These are phyloP conservation scores for Nomada goodeniana DNA, from an alignment of 2,888 invertebrate genomes.

Conservation along the genomic window DNA sequence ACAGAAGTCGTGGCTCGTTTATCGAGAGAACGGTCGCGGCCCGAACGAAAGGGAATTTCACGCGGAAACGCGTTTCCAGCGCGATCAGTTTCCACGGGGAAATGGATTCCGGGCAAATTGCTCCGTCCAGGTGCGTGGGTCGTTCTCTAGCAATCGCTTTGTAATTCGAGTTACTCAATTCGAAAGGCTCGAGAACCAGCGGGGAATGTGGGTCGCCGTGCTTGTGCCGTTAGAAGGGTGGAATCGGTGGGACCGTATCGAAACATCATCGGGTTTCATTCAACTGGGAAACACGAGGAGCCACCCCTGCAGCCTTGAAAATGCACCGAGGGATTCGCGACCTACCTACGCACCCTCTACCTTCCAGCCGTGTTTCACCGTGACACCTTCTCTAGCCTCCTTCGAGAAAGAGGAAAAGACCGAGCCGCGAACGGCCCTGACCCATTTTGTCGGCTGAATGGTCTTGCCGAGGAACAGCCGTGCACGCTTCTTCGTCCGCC, in stretches of 20 bases:
- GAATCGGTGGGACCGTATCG: constrained; percentile 31
- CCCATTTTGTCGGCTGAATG: constrained; percentile 74
- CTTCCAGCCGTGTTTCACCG: constrained; percentile 13
- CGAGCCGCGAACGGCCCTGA: constrained; percentile 70
- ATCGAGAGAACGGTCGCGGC: not conserved
- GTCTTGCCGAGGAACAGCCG: constrained; percentile 47
- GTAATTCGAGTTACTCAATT: constrained; percentile 46
- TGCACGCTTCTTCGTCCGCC: constrained; percentile 39
- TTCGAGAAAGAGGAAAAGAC: constrained; percentile 69
- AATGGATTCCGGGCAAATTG: constrained; percentile 24
- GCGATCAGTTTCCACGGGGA: constrained; percentile 30
- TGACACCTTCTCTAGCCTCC: constrained; percentile 55
- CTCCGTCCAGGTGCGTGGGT: constrained; percentile 43
- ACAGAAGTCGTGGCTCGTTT: not conserved
- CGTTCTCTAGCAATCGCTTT: constrained; percentile 33
- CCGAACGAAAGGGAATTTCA: constrained; percentile 33
- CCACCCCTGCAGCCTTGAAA: constrained; percentile 42
- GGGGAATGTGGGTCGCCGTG: constrained; percentile 40
- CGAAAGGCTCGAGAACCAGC: constrained; percentile 37
- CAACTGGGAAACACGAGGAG: constrained; percentile 46
- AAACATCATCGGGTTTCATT: constrained; percentile 43
- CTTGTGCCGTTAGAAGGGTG: constrained; percentile 4
- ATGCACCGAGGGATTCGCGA: constrained; percentile 42
- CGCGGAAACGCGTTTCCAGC: constrained; percentile 27
- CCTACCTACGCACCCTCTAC: constrained; percentile 45